phyloP scores from a whole-genome alignment of 2,888 invertebrate species.

The Dermolepida albohirtum region DNA sequence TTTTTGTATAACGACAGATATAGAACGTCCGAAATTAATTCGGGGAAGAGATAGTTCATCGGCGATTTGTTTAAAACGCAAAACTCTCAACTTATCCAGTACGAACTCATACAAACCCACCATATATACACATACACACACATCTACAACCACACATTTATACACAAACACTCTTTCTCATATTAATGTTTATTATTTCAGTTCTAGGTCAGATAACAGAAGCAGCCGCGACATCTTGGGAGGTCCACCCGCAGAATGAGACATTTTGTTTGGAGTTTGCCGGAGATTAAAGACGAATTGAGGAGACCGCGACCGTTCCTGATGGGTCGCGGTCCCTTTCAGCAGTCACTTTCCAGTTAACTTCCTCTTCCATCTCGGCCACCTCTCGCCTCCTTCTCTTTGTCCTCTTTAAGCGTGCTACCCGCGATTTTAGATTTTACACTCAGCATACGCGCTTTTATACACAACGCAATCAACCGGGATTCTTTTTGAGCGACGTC shows the following conservation, averaged over 20 bases:
- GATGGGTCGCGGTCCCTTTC: constrained; percentile 14
- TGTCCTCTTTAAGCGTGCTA: not conserved
- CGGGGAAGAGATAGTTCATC: too few relatives aligned
- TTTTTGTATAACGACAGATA: too few relatives aligned
- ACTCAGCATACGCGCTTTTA: too few relatives aligned
- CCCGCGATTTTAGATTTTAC: too few relatives aligned
- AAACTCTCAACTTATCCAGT: too few relatives aligned
- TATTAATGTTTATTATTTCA: constrained; percentile 53
- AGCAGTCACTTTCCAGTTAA: not conserved
- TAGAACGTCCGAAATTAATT: too few relatives aligned
- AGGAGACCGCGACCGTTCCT: constrained; percentile 22
- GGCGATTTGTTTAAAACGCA: too few relatives aligned
- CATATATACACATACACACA: constrained; percentile 2
- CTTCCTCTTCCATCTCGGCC: constrained; percentile 9
- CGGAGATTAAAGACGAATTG: constrained; percentile 45
- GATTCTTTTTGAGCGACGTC: too few relatives aligned
- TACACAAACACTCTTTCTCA: constrained; percentile 38
- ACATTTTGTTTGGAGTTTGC: constrained; percentile 50
- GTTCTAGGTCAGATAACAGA: constrained; percentile 54
- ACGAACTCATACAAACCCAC: too few relatives aligned
- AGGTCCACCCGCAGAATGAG: constrained; percentile 52
- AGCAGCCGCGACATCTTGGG: constrained; percentile 55
- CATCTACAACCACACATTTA: constrained; percentile 27
- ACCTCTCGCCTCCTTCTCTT: not conserved
- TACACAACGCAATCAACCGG: too few relatives aligned